Conservation (phyloP, 2,797 vertebrate genomes). For the Simalia tracyae region DNA sequence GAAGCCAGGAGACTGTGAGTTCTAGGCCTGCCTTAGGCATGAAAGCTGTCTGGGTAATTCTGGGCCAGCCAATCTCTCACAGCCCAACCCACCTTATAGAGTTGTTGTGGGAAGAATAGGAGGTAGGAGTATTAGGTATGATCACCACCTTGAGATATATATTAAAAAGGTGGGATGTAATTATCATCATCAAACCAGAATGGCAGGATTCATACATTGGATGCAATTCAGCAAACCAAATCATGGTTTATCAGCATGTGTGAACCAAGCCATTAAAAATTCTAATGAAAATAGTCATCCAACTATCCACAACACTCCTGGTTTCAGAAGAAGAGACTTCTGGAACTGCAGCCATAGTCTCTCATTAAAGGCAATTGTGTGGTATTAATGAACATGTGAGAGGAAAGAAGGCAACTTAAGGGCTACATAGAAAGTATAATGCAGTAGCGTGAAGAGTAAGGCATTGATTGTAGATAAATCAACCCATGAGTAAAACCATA, state of each 20-base stretch:
- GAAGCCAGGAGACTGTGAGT: not conserved
- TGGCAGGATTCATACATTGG: not conserved
- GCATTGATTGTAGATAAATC: not conserved
- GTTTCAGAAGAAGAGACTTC: not conserved
- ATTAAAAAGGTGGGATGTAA: not conserved
- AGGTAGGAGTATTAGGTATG: not conserved
- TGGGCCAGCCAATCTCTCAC: not conserved
- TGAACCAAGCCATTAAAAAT: not conserved
- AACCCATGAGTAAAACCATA: not conserved
- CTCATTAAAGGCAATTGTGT: not conserved
- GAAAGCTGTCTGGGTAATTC: not conserved
- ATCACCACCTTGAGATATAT: not conserved
- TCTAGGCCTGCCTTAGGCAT: not conserved
- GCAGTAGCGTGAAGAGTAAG: not conserved
- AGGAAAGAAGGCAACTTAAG: not conserved
- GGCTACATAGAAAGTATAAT: not conserved
- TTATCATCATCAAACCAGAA: not conserved
- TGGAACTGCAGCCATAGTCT: not conserved
- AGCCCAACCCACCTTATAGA: not conserved
- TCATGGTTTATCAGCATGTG: not conserved
- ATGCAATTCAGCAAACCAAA: not conserved
- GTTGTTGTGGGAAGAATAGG: not conserved
- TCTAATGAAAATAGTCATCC: not conserved
- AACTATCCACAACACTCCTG: not conserved
- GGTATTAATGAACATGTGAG: not conserved